A percentile compares a stretch with the other conserved stretches of the same genome.
Evolutionary conservation across 2,113 vertebrate species (phyloP).

Genomic region (Microtus oregoni): DNA sequence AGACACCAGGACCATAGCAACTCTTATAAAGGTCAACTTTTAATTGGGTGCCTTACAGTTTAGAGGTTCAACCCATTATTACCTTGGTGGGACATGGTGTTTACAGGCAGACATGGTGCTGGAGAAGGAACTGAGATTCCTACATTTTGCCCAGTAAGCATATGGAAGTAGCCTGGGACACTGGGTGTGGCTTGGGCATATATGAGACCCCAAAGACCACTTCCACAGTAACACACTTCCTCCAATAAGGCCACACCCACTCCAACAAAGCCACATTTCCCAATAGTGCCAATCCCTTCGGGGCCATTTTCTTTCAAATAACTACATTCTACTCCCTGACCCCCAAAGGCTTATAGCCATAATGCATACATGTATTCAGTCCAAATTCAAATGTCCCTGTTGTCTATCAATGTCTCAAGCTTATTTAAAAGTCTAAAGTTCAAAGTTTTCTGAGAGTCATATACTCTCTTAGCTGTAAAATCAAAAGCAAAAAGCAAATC

Average conservation of each 20-base stretch:
- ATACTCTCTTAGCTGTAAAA: too few species aligned
- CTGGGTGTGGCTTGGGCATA: background rate
- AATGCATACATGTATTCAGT: too few species aligned
- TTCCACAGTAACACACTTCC: background rate
- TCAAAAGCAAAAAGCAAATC: background rate
- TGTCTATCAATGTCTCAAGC: too few species aligned
- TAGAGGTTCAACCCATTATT: background rate
- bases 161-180: background rate
- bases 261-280: too few species aligned
- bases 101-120: background rate
- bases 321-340: too few species aligned
- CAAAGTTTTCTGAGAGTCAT: too few species aligned
- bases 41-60: background rate
- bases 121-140: background rate
- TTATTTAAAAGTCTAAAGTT: too few species aligned
- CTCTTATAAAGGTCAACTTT: background rate
- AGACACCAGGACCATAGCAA: background rate
- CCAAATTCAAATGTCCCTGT: too few species aligned
- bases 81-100: too few species aligned
- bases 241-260: background rate
- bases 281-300: too few species aligned
- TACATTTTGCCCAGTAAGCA: background rate
- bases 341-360: too few species aligned
- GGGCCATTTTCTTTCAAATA: too few species aligned
- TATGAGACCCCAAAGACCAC: background rate